phyloP scores from a whole-genome alignment of 2,797 vertebrate genomes.

The Anguilla anguilla region DNA sequence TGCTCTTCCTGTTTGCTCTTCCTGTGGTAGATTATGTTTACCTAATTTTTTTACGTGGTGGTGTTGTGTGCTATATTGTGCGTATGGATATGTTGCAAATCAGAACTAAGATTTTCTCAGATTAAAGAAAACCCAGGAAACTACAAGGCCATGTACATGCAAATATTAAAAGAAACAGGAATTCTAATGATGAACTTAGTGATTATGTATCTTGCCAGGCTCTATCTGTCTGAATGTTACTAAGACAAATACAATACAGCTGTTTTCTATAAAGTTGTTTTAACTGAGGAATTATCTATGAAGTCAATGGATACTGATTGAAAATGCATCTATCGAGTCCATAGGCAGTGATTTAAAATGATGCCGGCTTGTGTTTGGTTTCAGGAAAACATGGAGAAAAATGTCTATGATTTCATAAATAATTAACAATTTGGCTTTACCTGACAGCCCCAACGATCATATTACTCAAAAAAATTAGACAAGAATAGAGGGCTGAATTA shows the following conservation, averaged over 20 bases:
- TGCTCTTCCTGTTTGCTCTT: no score
- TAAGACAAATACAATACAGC: constrained; percentile 17
- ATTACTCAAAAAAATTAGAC: background rate
- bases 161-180: background rate
- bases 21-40: no score
- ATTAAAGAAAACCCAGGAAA: background rate
- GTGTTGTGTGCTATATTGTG: background rate
- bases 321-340: background rate
- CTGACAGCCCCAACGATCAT: background rate
- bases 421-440: background rate
- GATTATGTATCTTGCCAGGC: constrained; percentile 2
- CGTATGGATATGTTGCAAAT: background rate
- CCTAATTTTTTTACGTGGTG: no score
- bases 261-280: background rate
- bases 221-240: background rate
- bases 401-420: background rate
- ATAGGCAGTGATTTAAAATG: background rate
- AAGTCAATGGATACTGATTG: background rate
- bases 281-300: background rate
- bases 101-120: background rate
- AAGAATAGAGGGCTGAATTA: background rate
- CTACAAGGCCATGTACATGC: background rate
- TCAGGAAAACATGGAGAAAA: background rate
- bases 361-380: background rate
- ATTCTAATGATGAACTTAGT: background rate